Evolutionary conservation across 2,797 vertebrate genomes (phyloP), one percentile per base, ranked within the genome.

Genomic region (Pseudomugil tenellus): DNA sequence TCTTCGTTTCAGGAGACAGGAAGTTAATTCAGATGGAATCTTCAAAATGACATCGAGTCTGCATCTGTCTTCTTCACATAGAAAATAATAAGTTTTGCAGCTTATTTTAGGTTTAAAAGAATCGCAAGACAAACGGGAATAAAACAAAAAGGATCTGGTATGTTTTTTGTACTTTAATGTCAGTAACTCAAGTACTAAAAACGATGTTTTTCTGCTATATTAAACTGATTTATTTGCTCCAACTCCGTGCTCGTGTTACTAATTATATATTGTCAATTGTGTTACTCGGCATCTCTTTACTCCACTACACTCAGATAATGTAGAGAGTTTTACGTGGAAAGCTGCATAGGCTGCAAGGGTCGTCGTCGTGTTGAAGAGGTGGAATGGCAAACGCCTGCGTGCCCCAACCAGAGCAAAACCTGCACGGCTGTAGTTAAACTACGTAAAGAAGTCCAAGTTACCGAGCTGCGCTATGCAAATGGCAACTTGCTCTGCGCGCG

Each of bases 301-400:
- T 76, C 76, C 79, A 32, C 32, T 32, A 62, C 53, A 37, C 80
- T 56, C 65, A 76, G 76, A 77, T 79, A 86, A 78, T 77, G 34
- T n/a, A 67, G 62, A 55, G 72, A 88, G 72, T 83, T 84, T 77
- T 67, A 62, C 77, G 57, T 68, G 66, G 74, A 75, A 54, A 77
- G 67, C 70, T 66, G 81, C 74, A 63, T 17, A 62, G 46, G 46
- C 58, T 77, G 53, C 59, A 11, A 21, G 66, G 76, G 49, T 77
- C 53, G 58, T 77, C 53, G 58, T 31, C 46, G 32, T 12, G 62
- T 23, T 25, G 29, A 63, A 51, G 67, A 72, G 17, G 12, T 31
- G 58, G 54, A 58, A 16, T 28, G 28, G 51, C 16, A 26, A 53
- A 53, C 6, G 51, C 6, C 16, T 53, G 51, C 19, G 23, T 14